Base-by-base conservation (phyloP, 2,888 invertebrate species). In the Nesidiocoris tenuis region DNA sequence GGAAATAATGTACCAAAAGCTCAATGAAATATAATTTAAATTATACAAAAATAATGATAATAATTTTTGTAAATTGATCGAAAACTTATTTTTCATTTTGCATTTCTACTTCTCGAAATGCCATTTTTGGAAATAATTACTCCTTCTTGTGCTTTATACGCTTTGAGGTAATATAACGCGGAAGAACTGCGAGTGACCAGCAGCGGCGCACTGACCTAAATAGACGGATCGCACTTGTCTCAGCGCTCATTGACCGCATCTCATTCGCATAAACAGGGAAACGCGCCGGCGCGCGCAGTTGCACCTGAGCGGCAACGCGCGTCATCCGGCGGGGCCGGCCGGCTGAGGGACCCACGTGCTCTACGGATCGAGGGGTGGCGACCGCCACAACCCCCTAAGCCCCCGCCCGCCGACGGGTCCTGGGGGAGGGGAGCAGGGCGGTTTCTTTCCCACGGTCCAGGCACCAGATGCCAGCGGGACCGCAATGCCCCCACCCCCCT, bases 381-480 rank as follows among this genome's bases (percentile, higher is more conserved):
- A 39, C 24, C 18, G 61, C 72, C 54, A 57, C 59, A 72, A 72
- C 21, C 39, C n/a, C 23, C 57, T 21, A 16, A n/a, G 23, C 67
- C 21, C 54, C 17, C 39, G 55, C 22, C 18, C 55, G 54, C 67
- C 21, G 55, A 39, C 5, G 12, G 66, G 18, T 9, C 19, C 18
- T 1, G n/a, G n/a, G 65, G n/a, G 39, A 19, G 56, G 67, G 67
- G 23, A n/a, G n/a, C 21, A 17, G 68, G 63, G 18, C 19, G 71
- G 63, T 72, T 75, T 76, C 72, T 76, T 78, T 78, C 78, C 78
- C 78, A 78, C 78, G 78, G 75, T 77, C 55, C 70, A 77, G 61
- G 72, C 77, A 76, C 77, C 78, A 78, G 78, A 78, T 78, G 78
- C 78, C 78, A 78, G 77, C 77, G 77, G 78, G 75, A 78, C 78